Evolutionary conservation across 2,113 vertebrate species (phyloP).

Genomic region (Rhipidura dahli): DNA sequence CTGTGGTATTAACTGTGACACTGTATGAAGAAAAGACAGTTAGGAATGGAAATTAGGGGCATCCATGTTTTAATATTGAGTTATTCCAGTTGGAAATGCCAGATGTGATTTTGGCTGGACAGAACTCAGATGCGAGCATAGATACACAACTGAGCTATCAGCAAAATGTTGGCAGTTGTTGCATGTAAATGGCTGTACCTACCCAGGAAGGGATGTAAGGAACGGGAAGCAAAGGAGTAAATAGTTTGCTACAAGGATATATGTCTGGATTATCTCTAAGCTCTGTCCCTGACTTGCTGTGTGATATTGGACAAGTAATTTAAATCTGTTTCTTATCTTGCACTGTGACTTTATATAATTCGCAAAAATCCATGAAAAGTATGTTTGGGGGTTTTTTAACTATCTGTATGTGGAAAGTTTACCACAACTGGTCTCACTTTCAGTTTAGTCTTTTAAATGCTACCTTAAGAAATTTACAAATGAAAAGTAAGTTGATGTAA

Average conservation of each 20-base stretch:
- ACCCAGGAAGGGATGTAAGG: background rate
- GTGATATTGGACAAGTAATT: background rate
- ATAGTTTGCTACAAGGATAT: background rate
- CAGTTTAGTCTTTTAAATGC: background rate
- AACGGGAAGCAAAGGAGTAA: background rate
- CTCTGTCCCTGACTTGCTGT: background rate
- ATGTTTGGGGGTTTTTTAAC: background rate
- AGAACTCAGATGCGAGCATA: background rate
- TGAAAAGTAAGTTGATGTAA: background rate
- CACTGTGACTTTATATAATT: background rate
- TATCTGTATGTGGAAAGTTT: background rate
- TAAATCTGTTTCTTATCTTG: background rate
- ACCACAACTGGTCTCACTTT: background rate
- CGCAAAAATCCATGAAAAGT: background rate
- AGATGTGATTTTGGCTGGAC: background rate
- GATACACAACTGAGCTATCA: background rate
- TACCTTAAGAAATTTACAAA: background rate
- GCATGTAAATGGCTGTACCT: background rate
- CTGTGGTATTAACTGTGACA: background rate
- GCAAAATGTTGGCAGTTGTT: background rate
- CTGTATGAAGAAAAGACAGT: background rate
- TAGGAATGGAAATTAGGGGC: background rate
- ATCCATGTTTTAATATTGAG: background rate
- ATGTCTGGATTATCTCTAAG: background rate
- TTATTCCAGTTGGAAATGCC: background rate